phyloP scores from a whole-genome alignment of 2,888 invertebrate species.

The Polyommatus icarus region DNA sequence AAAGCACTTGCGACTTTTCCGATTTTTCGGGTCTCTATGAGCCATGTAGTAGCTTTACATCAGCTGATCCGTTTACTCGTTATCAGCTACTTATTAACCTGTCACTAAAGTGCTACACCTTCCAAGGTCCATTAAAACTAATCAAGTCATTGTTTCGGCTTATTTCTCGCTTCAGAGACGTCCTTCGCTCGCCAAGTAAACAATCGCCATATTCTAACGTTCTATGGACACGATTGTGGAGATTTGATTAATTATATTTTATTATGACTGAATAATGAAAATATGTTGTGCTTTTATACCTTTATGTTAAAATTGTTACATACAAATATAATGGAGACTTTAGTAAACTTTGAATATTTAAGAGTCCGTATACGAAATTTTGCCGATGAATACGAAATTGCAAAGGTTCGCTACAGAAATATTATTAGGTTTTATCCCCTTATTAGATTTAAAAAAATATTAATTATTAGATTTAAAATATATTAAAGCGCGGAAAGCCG shows the following conservation, averaged over 20 bases:
- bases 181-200: constrained; percentile 57
- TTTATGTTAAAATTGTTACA: too few species aligned
- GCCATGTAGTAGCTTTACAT: too few species aligned
- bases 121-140: constrained; percentile 40
- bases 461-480: too few species aligned
- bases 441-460: too few species aligned
- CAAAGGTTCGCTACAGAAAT: too few species aligned
- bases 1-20: not conserved
- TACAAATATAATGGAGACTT: too few species aligned
- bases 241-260: not conserved
- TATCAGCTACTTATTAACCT: not conserved
- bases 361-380: too few species aligned
- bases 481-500: too few species aligned
- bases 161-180: constrained; percentile 61
- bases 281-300: too few species aligned
- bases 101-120: constrained; percentile 2
- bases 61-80: not conserved
- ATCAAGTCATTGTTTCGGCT: constrained; percentile 56
- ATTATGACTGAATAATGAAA: not conserved
- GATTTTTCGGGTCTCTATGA: not conserved
- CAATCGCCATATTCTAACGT: constrained; percentile 43
- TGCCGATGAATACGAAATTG: too few species aligned
- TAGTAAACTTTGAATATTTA: too few species aligned
- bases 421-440: too few species aligned
- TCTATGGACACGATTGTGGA: not conserved